Base-by-base conservation (phyloP, 2,797 vertebrate species). In the Ficedula albicollis region DNA sequence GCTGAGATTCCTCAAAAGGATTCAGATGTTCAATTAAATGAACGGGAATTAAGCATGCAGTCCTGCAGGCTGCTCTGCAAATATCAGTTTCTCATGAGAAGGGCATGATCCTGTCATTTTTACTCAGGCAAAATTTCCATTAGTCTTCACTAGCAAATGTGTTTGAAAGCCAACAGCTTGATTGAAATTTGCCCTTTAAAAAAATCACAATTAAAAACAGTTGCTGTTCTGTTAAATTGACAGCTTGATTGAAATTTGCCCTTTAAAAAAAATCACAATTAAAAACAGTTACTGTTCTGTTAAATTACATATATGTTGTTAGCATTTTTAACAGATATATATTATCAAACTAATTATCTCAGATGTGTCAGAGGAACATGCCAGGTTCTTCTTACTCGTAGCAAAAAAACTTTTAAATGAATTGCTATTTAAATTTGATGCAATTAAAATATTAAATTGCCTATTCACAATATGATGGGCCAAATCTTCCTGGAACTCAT, bases 181-280 rank as follows among this genome's bases (percentile, higher is more conserved):
- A 87, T 62, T 89, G 93, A 94, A 94, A 95, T 92, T 86, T 75
- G 76, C 87, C 73, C 95, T 97, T 96, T 93, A 96, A 95, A 89
- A 89, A 66, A 41, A 38, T 51, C 69, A 59, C 46, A 32, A 92
- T 91, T 95, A 91, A 92, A 92, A 85, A 17, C 76, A 87, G 72
- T 81, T 84, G 79, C 21, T 54, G 66, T 26, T 93, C 90, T 91
- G 46, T 59, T 78, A 81, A 93, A 93, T 89, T 86, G n/a, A 83
- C 54, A 91, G 82, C 76, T 86, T 92, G 89, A 87, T 62, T 89
- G 93, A 94, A 94, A 95, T 92, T 86, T 75, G 76, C 87, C 73
- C 95, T 97, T 96, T 93, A 87, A 96, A 95, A 89, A 89, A 66
- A 41, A 38, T 51, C 69, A 59, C 46, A 32, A 92, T 91, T 95